Conservation (phyloP, 2,113 vertebrate genomes). For the Trinectes maculatus region DNA sequence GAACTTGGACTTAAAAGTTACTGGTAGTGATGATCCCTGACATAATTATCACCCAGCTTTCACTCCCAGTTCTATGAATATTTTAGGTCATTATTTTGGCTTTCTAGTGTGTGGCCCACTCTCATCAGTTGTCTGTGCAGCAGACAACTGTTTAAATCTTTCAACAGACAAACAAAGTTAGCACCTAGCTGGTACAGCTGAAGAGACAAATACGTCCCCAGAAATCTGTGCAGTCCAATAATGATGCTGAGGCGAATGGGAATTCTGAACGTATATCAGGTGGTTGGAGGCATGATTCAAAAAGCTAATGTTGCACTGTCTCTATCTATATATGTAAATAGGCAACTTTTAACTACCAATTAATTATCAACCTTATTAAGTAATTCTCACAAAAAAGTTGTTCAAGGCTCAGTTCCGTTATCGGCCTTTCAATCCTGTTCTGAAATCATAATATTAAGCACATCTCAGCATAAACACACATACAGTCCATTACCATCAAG, state of each 20-base stretch:
- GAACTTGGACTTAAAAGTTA: neutral
- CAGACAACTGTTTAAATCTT: neutral
- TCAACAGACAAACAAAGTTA: neutral
- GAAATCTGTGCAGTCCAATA: neutral
- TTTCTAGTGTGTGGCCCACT: neutral
- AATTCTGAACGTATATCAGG: neutral
- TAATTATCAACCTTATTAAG: neutral
- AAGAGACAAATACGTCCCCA: neutral
- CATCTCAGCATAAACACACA: slow-evolving; percentile 1
- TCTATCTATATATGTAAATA: neutral
- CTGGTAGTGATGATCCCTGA: neutral
- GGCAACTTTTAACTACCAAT: neutral
- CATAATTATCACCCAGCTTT: neutral
- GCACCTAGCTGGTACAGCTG: neutral
- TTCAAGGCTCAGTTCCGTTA: neutral
- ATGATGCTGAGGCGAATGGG: neutral
- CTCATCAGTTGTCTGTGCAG: neutral
- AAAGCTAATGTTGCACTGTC: neutral
- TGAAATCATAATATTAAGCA: neutral
- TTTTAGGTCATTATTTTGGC: neutral
- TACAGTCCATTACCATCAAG: neutral
- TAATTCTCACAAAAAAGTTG: neutral
- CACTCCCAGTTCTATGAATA: neutral
- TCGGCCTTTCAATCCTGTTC: slow-evolving; percentile 13
- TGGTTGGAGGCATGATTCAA: neutral